Evolutionary conservation across 2,888 invertebrate species (phyloP).

Genomic region (Margaritifera margaritifera): DNA sequence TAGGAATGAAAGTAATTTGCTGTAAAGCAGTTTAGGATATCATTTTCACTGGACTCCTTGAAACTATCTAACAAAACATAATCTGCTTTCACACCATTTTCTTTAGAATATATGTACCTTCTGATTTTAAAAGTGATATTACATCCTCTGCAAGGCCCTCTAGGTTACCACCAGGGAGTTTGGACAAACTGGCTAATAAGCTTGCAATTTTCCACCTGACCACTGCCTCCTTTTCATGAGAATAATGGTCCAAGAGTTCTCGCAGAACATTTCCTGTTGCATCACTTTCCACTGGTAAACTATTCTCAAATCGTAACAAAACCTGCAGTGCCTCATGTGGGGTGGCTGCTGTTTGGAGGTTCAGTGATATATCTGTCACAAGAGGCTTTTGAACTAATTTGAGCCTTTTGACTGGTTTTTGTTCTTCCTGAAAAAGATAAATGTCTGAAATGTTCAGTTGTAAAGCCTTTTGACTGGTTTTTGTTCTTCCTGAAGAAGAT

Average conservation of each 20-base stretch:
- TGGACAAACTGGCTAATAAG: slow-evolving; percentile 83
- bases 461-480: slow-evolving; percentile 61
- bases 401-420: slow-evolving; percentile 78
- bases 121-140: slow-evolving; percentile 78
- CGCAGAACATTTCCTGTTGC: slow-evolving; percentile 81
- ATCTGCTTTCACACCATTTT: background rate
- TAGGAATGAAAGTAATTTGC: too few species aligned
- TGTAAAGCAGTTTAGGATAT: too few species aligned
- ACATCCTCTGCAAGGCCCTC: slow-evolving; percentile 79
- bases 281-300: slow-evolving; percentile 74
- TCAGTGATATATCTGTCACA: slow-evolving; percentile 53
- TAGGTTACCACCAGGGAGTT: slow-evolving; percentile 72
- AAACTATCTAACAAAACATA: too few species aligned
- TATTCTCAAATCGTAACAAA: slow-evolving; percentile 55
- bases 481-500: slow-evolving; percentile 76
- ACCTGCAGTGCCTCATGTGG: slow-evolving; percentile 60
- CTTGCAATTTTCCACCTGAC: slow-evolving; percentile 87
- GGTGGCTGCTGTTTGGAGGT: slow-evolving; percentile 45
- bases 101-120: slow-evolving; percentile 47
- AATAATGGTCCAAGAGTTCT: slow-evolving; percentile 85
- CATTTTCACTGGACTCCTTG: too few species aligned
- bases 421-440: slow-evolving; percentile 76
- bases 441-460: background rate
- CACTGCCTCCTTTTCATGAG: slow-evolving; percentile 84
- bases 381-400: slow-evolving; percentile 75